These are phyloP conservation scores for Campoplex nolae DNA, from an alignment of 2,888 invertebrate species.

Conservation along the genomic window DNA sequence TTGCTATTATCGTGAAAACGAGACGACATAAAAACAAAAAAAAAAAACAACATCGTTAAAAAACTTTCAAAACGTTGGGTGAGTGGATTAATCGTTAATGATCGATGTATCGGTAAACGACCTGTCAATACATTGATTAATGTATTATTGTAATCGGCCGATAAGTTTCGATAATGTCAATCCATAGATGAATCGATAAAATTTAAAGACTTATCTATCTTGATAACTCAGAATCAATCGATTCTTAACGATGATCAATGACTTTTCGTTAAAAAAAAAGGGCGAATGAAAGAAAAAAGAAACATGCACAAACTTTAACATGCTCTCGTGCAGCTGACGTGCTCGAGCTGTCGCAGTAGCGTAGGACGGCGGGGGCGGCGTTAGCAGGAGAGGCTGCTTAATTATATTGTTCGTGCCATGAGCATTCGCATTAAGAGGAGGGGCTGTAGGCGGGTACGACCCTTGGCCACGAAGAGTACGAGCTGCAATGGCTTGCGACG, in stretches of 20 bases:
- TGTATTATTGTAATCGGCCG: neutral
- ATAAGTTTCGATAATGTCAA: neutral
- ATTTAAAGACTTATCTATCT: neutral
- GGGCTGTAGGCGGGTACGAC: slow-evolving; percentile 89
- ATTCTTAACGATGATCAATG: neutral
- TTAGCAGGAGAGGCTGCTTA: slow-evolving; percentile 85
- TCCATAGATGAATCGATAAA: neutral
- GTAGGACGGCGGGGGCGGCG: slow-evolving; percentile 88
- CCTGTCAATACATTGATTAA: neutral
- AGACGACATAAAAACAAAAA: neutral
- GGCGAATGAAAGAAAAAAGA: slow-evolving; percentile 76
- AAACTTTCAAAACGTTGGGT: neutral
- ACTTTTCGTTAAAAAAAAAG: slow-evolving; percentile 55
- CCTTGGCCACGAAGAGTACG: slow-evolving; percentile 89
- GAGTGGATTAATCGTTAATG: neutral
- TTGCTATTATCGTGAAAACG: neutral
- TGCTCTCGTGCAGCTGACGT: slow-evolving; percentile 85
- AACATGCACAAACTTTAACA: slow-evolving; percentile 86
- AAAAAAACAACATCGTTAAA: neutral
- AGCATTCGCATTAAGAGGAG: slow-evolving; percentile 85
- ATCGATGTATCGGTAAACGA: neutral
- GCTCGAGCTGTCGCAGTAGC: slow-evolving; percentile 86
- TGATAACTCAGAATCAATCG: neutral
- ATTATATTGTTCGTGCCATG: slow-evolving; percentile 87
- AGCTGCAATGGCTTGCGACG: slow-evolving; percentile 87